Evolutionary conservation across 1,140 invertebrate genomes (phyloP).

Genomic region (Drosophila tristis): DNA sequence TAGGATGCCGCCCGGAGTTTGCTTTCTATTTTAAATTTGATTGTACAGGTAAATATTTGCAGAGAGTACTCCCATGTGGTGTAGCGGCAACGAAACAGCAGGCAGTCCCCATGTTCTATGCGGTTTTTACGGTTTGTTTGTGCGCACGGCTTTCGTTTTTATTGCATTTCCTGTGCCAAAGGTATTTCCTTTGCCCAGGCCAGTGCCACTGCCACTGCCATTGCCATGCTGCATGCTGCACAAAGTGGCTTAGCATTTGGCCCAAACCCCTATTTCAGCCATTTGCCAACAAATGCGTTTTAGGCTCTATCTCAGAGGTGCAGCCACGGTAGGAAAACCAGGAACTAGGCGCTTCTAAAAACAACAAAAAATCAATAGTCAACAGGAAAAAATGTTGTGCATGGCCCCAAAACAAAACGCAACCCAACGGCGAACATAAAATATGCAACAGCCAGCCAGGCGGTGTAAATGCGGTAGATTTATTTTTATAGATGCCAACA

Average conservation of each 20-base stretch:
- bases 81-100: neutral
- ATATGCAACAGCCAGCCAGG: conserved; percentile 75
- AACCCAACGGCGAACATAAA: conserved; percentile 62
- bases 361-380: conserved; percentile 70
- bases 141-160: conserved; percentile 60
- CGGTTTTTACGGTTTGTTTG: conserved; percentile 79
- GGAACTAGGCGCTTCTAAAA: conserved; percentile 10
- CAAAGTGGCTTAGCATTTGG: conserved; percentile 76
- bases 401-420: conserved; percentile 42
- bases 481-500: conserved; percentile 73
- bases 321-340: conserved; percentile 23
- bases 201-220: neutral
- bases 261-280: conserved; percentile 37
- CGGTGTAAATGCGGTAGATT: conserved; percentile 78
- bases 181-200: conserved; percentile 13
- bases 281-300: conserved; percentile 63
- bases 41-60: conserved; percentile 77
- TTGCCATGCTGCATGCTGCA: conserved; percentile 24
- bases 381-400: conserved; percentile 65
- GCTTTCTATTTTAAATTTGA: conserved; percentile 73
- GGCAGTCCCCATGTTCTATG: conserved; percentile 51
- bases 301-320: conserved; percentile 61
- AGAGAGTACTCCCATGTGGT: conserved; percentile 1
- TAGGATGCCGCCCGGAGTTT: conserved; percentile 23
- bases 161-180: conserved; percentile 47